Percentiles rank a stretch among this genome's conserved stretches.
phyloP scores from a whole-genome alignment of 2,797 vertebrate species.

The Echeneis naucrates region DNA sequence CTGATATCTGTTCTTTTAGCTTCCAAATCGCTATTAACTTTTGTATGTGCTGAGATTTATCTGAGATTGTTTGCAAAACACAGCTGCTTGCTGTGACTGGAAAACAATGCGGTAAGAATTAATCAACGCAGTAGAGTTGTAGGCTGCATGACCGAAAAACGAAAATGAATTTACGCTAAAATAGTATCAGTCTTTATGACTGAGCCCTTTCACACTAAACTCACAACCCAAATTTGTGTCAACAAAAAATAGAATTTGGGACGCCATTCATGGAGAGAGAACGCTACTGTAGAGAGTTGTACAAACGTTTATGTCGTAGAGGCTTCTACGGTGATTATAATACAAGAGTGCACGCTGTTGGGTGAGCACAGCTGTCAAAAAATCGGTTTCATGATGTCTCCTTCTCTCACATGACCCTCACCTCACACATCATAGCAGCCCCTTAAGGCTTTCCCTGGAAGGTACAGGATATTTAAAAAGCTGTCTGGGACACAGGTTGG shows the following conservation, averaged over 20 bases:
- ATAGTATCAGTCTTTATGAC: neutral
- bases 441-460: slow-evolving; percentile 33
- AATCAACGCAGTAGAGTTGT: neutral
- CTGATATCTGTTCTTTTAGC: neutral
- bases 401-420: slow-evolving; percentile 23
- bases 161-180: neutral
- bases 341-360: neutral
- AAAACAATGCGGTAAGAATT: too few relatives aligned
- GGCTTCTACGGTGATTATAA: neutral
- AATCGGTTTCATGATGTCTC: too few relatives aligned
- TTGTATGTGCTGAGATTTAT: neutral
- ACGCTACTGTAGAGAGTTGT: too few relatives aligned
- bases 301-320: neutral
- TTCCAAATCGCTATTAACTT: neutral
- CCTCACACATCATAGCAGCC: slow-evolving; percentile 32
- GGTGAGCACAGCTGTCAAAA: neutral
- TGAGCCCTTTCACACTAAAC: neutral
- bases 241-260: neutral
- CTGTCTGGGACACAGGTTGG: slow-evolving; percentile 40
- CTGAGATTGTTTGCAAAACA: neutral
- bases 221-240: neutral
- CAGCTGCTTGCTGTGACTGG: too few relatives aligned
- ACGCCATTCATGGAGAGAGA: too few relatives aligned
- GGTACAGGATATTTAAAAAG: slow-evolving; percentile 40
- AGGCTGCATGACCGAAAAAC: neutral